Conservation (phyloP, 2,888 invertebrate genomes). For the Pollenia amentaria region DNA sequence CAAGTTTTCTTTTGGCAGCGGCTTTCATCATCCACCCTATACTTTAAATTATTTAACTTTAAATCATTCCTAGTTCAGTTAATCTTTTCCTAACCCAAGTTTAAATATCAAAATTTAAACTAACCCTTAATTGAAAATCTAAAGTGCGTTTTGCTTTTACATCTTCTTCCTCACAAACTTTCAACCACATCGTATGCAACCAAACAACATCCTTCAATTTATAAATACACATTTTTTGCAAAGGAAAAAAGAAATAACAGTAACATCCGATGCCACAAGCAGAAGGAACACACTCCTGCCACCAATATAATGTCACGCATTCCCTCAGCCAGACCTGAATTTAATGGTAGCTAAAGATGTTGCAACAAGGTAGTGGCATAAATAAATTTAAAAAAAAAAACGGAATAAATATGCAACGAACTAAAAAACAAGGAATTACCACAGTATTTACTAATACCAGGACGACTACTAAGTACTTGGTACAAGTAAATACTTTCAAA, state of each 20-base stretch:
- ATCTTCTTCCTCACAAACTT: neutral
- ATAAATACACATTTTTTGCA: neutral
- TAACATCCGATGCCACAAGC: conserved; percentile 4
- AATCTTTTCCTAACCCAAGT: neutral
- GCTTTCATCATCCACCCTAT: no score
- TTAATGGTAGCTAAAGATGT: conserved; percentile 10
- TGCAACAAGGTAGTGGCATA: neutral
- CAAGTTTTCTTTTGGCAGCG: no score
- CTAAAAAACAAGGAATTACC: conserved; percentile 14
- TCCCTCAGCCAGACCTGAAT: conserved; percentile 4
- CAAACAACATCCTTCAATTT: conserved; percentile 37
- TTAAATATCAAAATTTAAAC: neutral
- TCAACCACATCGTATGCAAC: neutral
- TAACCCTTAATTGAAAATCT: neutral
- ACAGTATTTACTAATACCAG: neutral
- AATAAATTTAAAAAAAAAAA: neutral
- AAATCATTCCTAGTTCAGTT: neutral
- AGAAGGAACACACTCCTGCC: neutral
- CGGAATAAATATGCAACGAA: conserved; percentile 14
- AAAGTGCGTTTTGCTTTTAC: neutral
- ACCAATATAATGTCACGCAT: conserved; percentile 20
- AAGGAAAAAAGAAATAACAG: neutral
- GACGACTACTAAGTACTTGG: neutral
- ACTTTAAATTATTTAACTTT: neutral
- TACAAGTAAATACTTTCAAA: conserved; percentile 18